phyloP scores from a whole-genome alignment of 2,888 invertebrate species.

The Troides oblongomaculatus region DNA sequence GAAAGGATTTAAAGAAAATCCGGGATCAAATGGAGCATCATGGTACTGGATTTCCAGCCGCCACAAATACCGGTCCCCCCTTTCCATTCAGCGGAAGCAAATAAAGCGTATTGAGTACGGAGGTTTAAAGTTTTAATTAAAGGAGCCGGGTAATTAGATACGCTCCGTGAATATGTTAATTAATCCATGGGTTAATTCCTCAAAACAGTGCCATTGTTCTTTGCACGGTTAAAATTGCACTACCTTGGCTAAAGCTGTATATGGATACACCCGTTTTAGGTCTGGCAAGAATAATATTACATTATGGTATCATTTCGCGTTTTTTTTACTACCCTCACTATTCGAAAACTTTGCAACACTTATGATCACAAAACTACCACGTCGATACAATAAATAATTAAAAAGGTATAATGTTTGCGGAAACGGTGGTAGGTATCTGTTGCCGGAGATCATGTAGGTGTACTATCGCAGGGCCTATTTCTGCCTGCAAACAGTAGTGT shows the following conservation, averaged over 20 bases:
- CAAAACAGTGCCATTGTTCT: constrained; percentile 73
- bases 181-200: constrained; percentile 73
- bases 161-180: constrained; percentile 74
- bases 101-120: constrained; percentile 56
- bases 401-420: no score
- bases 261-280: constrained; percentile 30
- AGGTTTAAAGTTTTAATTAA: constrained; percentile 73
- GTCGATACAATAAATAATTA: no score
- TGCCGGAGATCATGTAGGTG: no score
- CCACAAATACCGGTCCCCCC: constrained; percentile 37
- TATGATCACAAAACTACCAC: no score
- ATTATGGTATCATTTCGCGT: no score
- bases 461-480: no score
- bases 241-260: constrained; percentile 42
- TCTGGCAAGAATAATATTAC: no score
- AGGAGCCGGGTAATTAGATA: constrained; percentile 69
- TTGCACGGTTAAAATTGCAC: constrained; percentile 60
- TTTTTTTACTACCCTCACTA: no score
- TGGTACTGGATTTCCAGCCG: constrained; percentile 29
- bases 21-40: constrained; percentile 20
- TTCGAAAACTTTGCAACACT: no score
- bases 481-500: no score
- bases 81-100: constrained; percentile 55
- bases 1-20: constrained; percentile 15
- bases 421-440: no score